Percentiles rank a stretch among this genome's conserved stretches.
phyloP scores from a whole-genome alignment of 1,140 invertebrate genomes.

The Trissolcus basalis region DNA sequence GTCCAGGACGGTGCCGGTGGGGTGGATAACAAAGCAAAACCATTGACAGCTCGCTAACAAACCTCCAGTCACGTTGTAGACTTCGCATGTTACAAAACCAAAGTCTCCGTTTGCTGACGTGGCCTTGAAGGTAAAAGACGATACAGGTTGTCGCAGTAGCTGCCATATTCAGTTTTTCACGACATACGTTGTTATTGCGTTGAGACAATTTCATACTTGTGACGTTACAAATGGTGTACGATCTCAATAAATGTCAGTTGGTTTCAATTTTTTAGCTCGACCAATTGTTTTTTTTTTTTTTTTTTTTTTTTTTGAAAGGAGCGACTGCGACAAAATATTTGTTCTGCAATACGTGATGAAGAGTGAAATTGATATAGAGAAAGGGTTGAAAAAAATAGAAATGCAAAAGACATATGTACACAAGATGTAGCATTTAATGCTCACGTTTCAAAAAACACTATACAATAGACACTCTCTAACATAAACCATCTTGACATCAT shows the following conservation, averaged over 20 bases:
- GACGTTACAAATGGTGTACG: no score
- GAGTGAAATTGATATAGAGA: not conserved
- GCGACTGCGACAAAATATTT: no score
- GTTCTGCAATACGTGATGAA: no score
- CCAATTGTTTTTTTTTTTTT: no score
- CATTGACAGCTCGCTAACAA: constrained; percentile 72
- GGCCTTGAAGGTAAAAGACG: constrained; percentile 32
- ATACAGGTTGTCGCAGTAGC: not conserved
- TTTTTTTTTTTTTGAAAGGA: no score
- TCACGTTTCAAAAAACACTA: constrained; percentile 81
- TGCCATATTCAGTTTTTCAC: not conserved
- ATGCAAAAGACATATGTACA: constrained; percentile 73
- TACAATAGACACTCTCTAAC: constrained; percentile 79
- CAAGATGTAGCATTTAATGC: constrained; percentile 82
- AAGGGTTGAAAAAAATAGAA: constrained; percentile 60
- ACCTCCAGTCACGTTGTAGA: constrained; percentile 49
- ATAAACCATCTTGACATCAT: constrained; percentile 71
- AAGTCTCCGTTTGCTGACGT: constrained; percentile 31
- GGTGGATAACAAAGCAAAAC: constrained; percentile 69
- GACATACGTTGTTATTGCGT: not conserved
- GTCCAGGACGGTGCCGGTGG: constrained; percentile 44
- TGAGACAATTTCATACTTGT: no score
- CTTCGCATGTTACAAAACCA: constrained; percentile 34
- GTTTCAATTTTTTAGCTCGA: no score
- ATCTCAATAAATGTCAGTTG: no score